Conservation (phyloP, 2,888 invertebrate species). For the Sympetrum striolatum region DNA sequence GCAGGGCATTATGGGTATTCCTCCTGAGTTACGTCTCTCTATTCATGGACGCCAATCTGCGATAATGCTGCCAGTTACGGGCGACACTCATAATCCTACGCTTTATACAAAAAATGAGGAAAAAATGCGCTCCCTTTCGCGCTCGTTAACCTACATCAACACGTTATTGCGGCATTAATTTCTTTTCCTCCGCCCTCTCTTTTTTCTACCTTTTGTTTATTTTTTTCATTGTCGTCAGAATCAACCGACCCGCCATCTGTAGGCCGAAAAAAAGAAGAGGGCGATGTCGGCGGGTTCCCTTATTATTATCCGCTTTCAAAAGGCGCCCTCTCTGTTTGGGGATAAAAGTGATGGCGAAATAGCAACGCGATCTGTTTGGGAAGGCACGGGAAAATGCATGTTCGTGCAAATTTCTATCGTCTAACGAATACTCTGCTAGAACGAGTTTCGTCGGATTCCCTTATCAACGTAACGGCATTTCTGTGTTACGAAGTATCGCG, state of each 20-base stretch:
- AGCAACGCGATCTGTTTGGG: too few relatives aligned
- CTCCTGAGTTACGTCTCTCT: background rate
- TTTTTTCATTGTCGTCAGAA: background rate
- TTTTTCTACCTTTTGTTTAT: background rate
- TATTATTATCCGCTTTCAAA: background rate
- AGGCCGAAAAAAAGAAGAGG: background rate
- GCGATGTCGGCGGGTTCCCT: background rate
- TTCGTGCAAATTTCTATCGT: too few relatives aligned
- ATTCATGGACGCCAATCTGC: background rate
- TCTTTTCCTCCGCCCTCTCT: background rate
- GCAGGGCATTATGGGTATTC: too few relatives aligned
- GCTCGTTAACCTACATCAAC: constrained; percentile 37
- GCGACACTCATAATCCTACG: constrained; percentile 4
- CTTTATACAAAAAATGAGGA: background rate
- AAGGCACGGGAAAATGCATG: too few relatives aligned
- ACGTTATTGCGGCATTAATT: constrained; percentile 31
- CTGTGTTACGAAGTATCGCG: too few relatives aligned
- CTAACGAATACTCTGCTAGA: too few relatives aligned
- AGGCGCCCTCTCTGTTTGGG: background rate
- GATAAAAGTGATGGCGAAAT: too few relatives aligned
- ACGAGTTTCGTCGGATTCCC: too few relatives aligned
- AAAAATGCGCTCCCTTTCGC: background rate
- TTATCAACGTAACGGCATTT: too few relatives aligned
- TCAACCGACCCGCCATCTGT: background rate
- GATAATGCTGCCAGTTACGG: constrained; percentile 25